These are phyloP conservation scores for Sarcophilus harrisii DNA, from an alignment of 2,797 vertebrate species.

Conservation along the genomic window DNA sequence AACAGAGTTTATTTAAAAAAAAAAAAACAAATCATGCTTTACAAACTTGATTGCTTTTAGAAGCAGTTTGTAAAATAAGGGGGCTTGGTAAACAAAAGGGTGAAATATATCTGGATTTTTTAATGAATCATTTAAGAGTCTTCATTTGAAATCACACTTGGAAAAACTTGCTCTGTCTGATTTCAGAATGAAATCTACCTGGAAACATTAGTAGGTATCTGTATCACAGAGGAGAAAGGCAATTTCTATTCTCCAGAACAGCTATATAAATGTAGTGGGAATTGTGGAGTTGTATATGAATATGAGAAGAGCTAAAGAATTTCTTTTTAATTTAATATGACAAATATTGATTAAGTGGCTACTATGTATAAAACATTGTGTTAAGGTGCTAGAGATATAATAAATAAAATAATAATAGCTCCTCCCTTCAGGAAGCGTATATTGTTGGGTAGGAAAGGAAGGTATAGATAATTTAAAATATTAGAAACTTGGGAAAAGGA, in stretches of 20 bases:
- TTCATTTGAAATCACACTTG: conserved; percentile 27
- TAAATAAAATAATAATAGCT: background rate
- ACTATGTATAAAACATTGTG: background rate
- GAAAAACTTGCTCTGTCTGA: conserved; percentile 17
- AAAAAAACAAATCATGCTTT: conserved; percentile 78
- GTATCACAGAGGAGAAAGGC: background rate
- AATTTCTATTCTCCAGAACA: background rate
- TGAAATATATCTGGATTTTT: conserved; percentile 8
- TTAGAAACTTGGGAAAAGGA: background rate
- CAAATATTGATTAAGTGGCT: background rate
- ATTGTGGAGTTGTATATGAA: background rate
- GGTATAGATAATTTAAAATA: background rate
- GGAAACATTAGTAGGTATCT: background rate
- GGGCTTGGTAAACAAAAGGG: conserved; percentile 8
- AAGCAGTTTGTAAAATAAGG: conserved; percentile 58
- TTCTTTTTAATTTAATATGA: background rate
- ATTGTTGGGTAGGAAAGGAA: background rate
- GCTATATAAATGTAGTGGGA: background rate
- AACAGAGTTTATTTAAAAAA: conserved; percentile 65
- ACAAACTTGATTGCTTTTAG: conserved; percentile 70
- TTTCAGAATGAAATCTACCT: background rate
- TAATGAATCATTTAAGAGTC: conserved; percentile 46
- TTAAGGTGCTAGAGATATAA: background rate
- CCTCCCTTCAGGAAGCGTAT: background rate
- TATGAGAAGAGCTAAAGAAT: background rate